Conservation (phyloP, 2,888 invertebrate genomes). For the Drosophila kanekoi region DNA sequence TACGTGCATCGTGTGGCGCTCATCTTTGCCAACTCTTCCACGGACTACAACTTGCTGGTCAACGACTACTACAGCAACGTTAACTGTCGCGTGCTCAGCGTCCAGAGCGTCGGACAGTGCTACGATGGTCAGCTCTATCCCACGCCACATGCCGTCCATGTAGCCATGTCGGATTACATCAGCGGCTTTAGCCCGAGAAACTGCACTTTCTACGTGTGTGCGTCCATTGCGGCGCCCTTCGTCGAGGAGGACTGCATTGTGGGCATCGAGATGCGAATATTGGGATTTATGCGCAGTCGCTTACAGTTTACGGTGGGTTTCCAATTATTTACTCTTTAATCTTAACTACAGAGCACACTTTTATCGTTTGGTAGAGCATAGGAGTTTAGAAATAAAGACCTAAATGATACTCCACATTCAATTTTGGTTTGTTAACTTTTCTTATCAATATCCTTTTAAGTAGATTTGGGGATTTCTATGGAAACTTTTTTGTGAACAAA, state of each 20-base stretch:
- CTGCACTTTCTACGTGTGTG: conserved; percentile 86
- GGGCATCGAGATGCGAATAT: conserved; percentile 85
- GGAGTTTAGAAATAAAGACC: no score
- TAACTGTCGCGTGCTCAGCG: conserved; percentile 71
- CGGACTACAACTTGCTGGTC: conserved; percentile 78
- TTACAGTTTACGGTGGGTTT: conserved; percentile 83
- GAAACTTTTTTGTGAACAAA: no score
- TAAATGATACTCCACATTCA: no score
- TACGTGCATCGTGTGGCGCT: conserved; percentile 83
- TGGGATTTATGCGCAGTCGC: conserved; percentile 83
- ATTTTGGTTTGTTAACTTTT: no score
- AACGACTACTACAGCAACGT: conserved; percentile 81
- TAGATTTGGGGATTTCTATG: no score
- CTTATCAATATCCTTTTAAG: no score
- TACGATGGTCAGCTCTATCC: conserved; percentile 63
- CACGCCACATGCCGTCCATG: conserved; percentile 43
- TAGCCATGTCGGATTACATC: conserved; percentile 57
- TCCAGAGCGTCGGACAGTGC: conserved; percentile 78
- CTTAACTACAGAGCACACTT: no score
- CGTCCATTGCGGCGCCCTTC: conserved; percentile 86
- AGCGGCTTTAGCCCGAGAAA: conserved; percentile 83
- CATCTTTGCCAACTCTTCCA: conserved; percentile 73
- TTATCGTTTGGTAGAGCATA: no score
- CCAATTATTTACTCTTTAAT: conserved; percentile 23
- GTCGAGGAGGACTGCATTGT: conserved; percentile 84